These are phyloP conservation scores for Heteromormyrus szaboi DNA, from an alignment of 2,797 vertebrate genomes.

Conservation along the genomic window DNA sequence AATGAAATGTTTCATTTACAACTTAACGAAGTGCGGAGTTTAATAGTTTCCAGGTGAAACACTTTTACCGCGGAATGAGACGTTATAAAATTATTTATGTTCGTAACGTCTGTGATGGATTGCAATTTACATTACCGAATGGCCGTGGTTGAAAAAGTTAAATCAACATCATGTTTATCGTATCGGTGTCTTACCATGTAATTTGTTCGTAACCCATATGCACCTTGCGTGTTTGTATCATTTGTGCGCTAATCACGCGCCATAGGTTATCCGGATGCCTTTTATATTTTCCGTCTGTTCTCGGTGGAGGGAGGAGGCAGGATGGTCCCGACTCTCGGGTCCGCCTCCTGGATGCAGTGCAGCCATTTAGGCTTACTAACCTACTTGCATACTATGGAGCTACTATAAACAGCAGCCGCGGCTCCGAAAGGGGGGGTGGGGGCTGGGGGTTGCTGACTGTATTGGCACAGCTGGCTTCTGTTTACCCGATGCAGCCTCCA, in stretches of 20 bases:
- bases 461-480: slow-evolving; percentile 42
- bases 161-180: not conserved
- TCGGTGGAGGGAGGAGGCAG: slow-evolving; percentile 26
- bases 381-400: slow-evolving; percentile 31
- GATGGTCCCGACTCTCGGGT: slow-evolving; percentile 43
- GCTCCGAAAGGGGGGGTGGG: slow-evolving; percentile 8
- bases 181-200: not conserved
- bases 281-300: slow-evolving; percentile 8
- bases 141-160: not conserved
- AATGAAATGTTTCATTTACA: not conserved
- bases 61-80: not conserved
- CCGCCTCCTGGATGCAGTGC: slow-evolving; percentile 61
- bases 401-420: slow-evolving; percentile 25
- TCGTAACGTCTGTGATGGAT: not conserved
- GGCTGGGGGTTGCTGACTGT: slow-evolving; percentile 21
- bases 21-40: not conserved
- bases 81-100: not conserved
- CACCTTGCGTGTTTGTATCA: not conserved
- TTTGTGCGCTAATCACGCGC: not conserved
- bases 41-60: not conserved
- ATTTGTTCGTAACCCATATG: not conserved
- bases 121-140: not conserved
- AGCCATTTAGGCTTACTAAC: slow-evolving; percentile 54
- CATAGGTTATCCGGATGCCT: not conserved
- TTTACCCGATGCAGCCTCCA: slow-evolving; percentile 45